Percentiles rank a stretch among this genome's conserved stretches.
These are phyloP conservation scores for Ochropleura leucogaster DNA, from an alignment of 2,888 invertebrate genomes.

Conservation along the genomic window DNA sequence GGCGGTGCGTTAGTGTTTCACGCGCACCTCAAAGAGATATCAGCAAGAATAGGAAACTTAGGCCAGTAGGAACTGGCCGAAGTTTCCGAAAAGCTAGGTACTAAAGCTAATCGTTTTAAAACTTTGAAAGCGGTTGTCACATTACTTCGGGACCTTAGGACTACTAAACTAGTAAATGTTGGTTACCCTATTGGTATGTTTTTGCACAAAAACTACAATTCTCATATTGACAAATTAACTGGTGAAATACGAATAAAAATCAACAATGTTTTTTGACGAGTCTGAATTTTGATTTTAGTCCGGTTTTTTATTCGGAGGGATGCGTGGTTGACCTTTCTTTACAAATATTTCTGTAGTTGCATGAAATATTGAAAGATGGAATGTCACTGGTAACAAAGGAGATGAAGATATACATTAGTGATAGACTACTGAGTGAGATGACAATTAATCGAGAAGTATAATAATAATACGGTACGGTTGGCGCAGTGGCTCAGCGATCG, in stretches of 20 bases:
- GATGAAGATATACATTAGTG: too few species aligned
- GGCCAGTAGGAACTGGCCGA: too few species aligned
- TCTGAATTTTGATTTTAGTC: conserved; percentile 47
- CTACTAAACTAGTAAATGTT: conserved; percentile 10
- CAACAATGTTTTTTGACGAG: conserved; percentile 48
- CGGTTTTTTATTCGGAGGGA: conserved; percentile 24
- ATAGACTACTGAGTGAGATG: not conserved
- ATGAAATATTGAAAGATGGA: conserved; percentile 3
- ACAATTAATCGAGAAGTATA: too few species aligned
- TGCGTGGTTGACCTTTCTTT: conserved; percentile 27
- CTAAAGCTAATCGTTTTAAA: not conserved
- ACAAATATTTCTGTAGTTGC: conserved; percentile 17
- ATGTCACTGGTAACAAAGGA: not conserved
- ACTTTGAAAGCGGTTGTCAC: not conserved
- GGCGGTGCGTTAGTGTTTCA: too few species aligned
- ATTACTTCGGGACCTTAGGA: not conserved
- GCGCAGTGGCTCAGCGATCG: too few species aligned
- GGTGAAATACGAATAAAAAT: conserved; percentile 51
- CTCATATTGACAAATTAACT: conserved; percentile 67
- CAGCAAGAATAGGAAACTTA: too few species aligned
- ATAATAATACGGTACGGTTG: too few species aligned
- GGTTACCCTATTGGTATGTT: conserved; percentile 42
- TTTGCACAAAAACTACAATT: conserved; percentile 57
- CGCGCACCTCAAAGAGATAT: too few species aligned
- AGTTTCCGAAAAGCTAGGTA: not conserved